Conservation (phyloP, 2,888 invertebrate species). For the Tachystola acroxantha region DNA sequence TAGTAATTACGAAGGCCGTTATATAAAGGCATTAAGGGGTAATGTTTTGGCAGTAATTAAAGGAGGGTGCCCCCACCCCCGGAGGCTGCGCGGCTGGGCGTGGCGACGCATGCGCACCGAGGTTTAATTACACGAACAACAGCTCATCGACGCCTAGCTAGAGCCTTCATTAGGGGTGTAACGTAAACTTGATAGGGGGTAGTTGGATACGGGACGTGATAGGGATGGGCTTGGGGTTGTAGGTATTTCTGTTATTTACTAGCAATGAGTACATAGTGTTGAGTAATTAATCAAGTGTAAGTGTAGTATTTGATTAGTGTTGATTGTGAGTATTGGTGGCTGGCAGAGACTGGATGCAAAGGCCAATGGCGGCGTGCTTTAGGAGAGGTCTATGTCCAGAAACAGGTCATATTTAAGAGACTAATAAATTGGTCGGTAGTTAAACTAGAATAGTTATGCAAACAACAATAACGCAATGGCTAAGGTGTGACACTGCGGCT, state of each 20-base stretch:
- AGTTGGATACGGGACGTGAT: conserved; percentile 14
- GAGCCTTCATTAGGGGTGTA: conserved; percentile 56
- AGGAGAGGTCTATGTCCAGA: no score
- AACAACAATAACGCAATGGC: no score
- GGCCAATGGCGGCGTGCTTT: no score
- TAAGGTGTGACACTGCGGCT: no score
- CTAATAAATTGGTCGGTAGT: no score
- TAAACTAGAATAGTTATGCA: no score
- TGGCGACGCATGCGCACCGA: conserved; percentile 66
- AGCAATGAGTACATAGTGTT: no score
- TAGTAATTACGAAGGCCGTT: conserved; percentile 28
- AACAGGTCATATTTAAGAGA: no score
- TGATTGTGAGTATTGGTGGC: no score
- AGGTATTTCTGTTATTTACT: conserved; percentile 16
- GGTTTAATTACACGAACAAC: conserved; percentile 67
- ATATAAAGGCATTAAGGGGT: conserved; percentile 67
- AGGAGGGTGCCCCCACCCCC: conserved; percentile 24
- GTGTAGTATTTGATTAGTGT: no score
- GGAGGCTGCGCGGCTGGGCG: conserved; percentile 74
- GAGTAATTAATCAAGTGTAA: no score
- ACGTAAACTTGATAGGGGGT: conserved; percentile 26
- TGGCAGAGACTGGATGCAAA: no score
- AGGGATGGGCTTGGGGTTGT: conserved; percentile 16
- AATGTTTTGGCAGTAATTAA: conserved; percentile 75
- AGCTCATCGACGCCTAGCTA: conserved; percentile 69